These are phyloP conservation scores for Orchesellides sinensis DNA, from an alignment of 2,888 invertebrate genomes.

Conservation along the genomic window DNA sequence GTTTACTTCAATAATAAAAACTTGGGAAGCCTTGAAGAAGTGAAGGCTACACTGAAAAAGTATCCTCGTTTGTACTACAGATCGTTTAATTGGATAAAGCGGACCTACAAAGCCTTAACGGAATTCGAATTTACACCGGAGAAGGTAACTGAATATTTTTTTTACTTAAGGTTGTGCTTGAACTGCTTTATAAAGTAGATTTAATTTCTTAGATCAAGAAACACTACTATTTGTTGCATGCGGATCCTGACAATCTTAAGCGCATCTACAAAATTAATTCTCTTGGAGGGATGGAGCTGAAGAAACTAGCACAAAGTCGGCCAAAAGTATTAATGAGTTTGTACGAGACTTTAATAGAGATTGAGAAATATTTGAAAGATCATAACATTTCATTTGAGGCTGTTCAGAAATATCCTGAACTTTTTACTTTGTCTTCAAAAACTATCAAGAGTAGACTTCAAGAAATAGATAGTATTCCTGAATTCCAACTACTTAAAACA, in stretches of 20 bases:
- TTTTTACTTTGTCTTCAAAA: conserved; percentile 81
- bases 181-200: not conserved
- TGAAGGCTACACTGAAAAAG: conserved; percentile 76
- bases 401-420: conserved; percentile 79
- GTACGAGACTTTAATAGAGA: conserved; percentile 80
- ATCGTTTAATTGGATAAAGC: conserved; percentile 79
- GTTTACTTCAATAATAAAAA: conserved; percentile 78
- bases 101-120: conserved; percentile 80
- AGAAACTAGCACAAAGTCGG: conserved; percentile 79
- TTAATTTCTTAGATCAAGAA: conserved; percentile 78
- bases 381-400: conserved; percentile 80
- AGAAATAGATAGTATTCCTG: conserved; percentile 80
- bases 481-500: conserved; percentile 81
- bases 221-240: conserved; percentile 81
- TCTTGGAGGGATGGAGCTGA: conserved; percentile 80
- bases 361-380: conserved; percentile 80
- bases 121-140: conserved; percentile 46
- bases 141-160: conserved; percentile 23
- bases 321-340: conserved; percentile 83
- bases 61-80: conserved; percentile 77
- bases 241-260: conserved; percentile 81
- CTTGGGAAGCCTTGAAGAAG: conserved; percentile 76
- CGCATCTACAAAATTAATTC: conserved; percentile 79
- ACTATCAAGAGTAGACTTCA: conserved; percentile 81
- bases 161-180: not conserved